A percentile compares a stretch with the other conserved stretches of the same genome.
phyloP scores from a whole-genome alignment of 2,888 invertebrate genomes.

The Melieria omissa region DNA sequence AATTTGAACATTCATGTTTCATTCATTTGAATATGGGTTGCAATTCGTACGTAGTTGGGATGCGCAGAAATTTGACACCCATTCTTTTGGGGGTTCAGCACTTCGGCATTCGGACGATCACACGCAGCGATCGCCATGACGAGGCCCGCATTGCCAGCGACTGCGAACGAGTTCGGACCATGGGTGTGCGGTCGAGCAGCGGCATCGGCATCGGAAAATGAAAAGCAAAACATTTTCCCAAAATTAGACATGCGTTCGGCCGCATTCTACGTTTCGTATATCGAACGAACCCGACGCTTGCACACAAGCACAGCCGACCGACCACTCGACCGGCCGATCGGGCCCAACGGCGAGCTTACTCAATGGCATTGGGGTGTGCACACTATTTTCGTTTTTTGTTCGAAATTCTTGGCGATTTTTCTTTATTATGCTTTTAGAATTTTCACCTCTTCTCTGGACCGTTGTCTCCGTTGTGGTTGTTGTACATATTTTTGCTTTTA shows the following conservation, averaged over 20 bases:
- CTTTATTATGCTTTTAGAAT: conserved; percentile 25
- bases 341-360: background rate
- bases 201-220: background rate
- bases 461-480: no score
- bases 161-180: background rate
- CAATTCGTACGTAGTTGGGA: conserved; percentile 24
- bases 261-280: background rate
- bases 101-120: conserved; percentile 37
- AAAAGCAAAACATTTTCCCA: conserved; percentile 57
- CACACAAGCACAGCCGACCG: background rate
- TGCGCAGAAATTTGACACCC: conserved; percentile 58
- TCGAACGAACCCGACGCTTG: background rate
- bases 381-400: conserved; percentile 12
- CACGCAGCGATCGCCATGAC: conserved; percentile 2
- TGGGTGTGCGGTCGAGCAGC: background rate
- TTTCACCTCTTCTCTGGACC: no score
- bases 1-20: no score
- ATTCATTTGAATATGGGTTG: background rate
- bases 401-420: conserved; percentile 21
- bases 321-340: no score
- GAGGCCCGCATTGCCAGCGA: conserved; percentile 33
- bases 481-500: no score
- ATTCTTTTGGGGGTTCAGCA: no score
- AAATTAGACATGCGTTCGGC: conserved; percentile 60
- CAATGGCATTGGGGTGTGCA: background rate